phyloP scores from a whole-genome alignment of 2,797 vertebrate genomes.

The Sebastes diaconus region DNA sequence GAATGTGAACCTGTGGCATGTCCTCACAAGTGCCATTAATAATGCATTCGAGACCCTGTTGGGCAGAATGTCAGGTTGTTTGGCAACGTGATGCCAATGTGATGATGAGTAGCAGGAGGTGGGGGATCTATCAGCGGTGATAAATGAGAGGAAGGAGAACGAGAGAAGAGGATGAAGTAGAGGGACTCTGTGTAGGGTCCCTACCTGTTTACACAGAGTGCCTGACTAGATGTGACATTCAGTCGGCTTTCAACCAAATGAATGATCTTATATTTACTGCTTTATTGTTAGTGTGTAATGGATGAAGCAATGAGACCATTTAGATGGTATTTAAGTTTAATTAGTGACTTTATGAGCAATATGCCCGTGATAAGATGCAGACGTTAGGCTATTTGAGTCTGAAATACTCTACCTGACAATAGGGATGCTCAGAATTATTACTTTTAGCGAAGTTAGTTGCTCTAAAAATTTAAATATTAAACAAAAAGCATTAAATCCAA shows the following conservation, averaged over 20 bases:
- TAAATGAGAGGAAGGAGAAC: slow-evolving; percentile 11
- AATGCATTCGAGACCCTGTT: background rate
- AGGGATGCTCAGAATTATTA: background rate
- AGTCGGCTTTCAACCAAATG: slow-evolving; percentile 17
- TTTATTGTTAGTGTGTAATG: background rate
- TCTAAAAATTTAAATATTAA: background rate
- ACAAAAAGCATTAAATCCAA: background rate
- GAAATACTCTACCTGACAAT: too few species aligned
- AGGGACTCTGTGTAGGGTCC: background rate
- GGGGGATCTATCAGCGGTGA: slow-evolving; percentile 4
- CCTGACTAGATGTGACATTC: background rate
- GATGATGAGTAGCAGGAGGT: slow-evolving; percentile 22
- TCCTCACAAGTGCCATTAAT: background rate
- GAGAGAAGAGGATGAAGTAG: background rate
- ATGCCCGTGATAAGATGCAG: background rate
- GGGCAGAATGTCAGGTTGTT: slow-evolving; percentile 9
- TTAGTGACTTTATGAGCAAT: background rate
- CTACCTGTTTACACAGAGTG: background rate
- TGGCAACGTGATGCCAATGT: slow-evolving; percentile 18
- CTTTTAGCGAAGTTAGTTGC: background rate
- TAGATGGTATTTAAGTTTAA: background rate
- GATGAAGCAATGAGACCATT: background rate
- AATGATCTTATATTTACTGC: background rate
- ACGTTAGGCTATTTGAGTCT: background rate
- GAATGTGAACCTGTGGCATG: background rate